Conservation (phyloP, 35 echinoderm and acorn worm genomes). For the Strongylocentrotus purpuratus region DNA sequence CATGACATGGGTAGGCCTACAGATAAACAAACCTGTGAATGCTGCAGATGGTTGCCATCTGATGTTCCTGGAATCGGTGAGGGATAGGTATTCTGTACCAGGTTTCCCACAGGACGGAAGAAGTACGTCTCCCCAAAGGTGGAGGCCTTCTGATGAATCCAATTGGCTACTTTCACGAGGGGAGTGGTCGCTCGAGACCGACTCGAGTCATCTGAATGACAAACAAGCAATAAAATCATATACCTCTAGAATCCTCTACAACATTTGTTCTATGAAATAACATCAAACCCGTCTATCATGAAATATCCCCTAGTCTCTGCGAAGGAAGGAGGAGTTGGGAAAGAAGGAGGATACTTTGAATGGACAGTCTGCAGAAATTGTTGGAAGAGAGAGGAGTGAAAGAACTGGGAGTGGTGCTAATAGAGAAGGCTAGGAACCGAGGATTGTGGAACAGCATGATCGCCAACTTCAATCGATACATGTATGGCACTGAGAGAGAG, state of each 20-base stretch:
- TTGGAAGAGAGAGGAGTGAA: no score
- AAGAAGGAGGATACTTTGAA: no score
- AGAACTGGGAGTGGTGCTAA: no score
- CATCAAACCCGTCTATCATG: no score
- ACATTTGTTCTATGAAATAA: no score
- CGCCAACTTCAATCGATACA: no score
- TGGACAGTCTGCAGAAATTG: no score
- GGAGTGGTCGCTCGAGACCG: background rate
- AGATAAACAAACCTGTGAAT: background rate
- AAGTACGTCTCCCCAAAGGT: constrained; percentile 69
- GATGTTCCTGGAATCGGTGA: background rate
- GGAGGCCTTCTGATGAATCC: constrained; percentile 66
- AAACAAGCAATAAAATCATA: background rate
- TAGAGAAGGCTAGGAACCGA: no score
- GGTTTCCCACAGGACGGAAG: constrained; percentile 52
- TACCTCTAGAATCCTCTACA: background rate
- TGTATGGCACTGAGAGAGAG: no score
- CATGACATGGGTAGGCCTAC: background rate
- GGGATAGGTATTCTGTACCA: constrained; percentile 38
- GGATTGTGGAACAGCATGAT: no score
- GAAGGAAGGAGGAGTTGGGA: no score
- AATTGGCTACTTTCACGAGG: constrained; percentile 53
- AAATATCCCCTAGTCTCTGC: no score
- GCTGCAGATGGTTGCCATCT: constrained; percentile 1
- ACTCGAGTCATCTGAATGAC: constrained; percentile 1